phyloP scores from a whole-genome alignment of 2,888 invertebrate species.

The Diadromus collaris region DNA sequence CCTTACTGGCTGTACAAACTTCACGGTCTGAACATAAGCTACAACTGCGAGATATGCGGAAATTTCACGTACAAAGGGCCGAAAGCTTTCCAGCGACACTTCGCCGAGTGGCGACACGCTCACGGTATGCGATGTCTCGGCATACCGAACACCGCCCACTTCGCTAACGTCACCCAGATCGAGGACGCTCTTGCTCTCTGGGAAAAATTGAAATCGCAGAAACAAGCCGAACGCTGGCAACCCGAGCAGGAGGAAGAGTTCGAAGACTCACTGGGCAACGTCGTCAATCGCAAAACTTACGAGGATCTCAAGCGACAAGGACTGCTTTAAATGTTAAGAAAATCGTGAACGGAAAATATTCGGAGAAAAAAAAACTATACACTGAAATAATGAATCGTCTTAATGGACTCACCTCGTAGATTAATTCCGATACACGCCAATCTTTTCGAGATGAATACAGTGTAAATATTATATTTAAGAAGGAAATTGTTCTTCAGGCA shows the following conservation, averaged over 20 bases:
- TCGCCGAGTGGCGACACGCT: slow-evolving; percentile 95
- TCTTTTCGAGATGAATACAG: neutral
- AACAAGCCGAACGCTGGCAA: slow-evolving; percentile 97
- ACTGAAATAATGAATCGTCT: neutral
- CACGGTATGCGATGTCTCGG: slow-evolving; percentile 99
- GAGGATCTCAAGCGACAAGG: slow-evolving; percentile 99
- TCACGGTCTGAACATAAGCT: slow-evolving; percentile 99
- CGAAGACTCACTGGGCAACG: slow-evolving; percentile 99
- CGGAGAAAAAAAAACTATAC: neutral
- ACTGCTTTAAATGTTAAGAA: slow-evolving; percentile 85
- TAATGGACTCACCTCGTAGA: neutral
- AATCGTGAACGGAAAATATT: neutral
- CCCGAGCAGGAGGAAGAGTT: slow-evolving; percentile 99
- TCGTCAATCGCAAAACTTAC: slow-evolving; percentile 98
- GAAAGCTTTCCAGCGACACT: slow-evolving; percentile 99
- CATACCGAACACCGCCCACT: slow-evolving; percentile 99
- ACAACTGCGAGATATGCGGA: slow-evolving; percentile 99
- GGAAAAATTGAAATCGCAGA: slow-evolving; percentile 98
- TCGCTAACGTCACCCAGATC: slow-evolving; percentile 99
- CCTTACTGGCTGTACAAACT: slow-evolving; percentile 99
- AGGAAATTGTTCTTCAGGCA: slow-evolving; percentile 36
- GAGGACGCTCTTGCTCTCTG: slow-evolving; percentile 97
- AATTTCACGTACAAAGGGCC: slow-evolving; percentile 99
- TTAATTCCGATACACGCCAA: slow-evolving; percentile 6
- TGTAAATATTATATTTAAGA: slow-evolving; percentile 17